Conservation (phyloP, 2,888 invertebrate genomes). For the Drosophila picticornis region DNA sequence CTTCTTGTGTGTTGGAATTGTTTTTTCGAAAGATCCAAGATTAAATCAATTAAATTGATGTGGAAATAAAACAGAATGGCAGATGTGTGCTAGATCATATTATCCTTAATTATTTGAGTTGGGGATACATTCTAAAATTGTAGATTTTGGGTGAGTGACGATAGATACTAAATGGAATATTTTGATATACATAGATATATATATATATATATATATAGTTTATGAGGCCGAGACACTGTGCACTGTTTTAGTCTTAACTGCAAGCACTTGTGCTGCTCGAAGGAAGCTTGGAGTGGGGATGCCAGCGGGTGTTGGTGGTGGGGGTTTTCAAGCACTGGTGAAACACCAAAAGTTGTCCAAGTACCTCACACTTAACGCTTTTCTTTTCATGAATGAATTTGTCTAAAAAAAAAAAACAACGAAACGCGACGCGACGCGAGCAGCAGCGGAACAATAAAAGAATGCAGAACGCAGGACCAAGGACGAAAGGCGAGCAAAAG, state of each 20-base stretch:
- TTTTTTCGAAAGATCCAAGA: background rate
- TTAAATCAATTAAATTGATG: background rate
- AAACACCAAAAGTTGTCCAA: conserved; percentile 79
- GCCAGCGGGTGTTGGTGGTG: background rate
- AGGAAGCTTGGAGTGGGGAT: background rate
- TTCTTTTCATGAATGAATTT: conserved; percentile 76
- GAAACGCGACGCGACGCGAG: conserved; percentile 33
- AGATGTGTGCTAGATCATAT: background rate
- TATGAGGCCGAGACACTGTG: conserved; percentile 33
- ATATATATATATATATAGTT: background rate
- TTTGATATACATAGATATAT: too few species aligned
- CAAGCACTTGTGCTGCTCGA: conserved; percentile 22
- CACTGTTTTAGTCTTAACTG: conserved; percentile 46
- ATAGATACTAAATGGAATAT: background rate
- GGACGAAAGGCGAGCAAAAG: conserved; percentile 54
- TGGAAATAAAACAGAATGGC: background rate
- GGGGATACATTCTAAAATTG: background rate
- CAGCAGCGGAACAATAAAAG: conserved; percentile 73
- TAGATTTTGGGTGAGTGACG: background rate
- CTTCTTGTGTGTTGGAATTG: background rate
- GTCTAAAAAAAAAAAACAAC: conserved; percentile 49
- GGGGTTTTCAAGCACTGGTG: conserved; percentile 2
- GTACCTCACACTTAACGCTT: conserved; percentile 59
- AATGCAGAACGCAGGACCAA: conserved; percentile 61
- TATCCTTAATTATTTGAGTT: background rate